Evolutionary conservation across 2,888 invertebrate species (phyloP), one percentile per base, ranked within the genome.

Genomic region (Cerastoderma edule): DNA sequence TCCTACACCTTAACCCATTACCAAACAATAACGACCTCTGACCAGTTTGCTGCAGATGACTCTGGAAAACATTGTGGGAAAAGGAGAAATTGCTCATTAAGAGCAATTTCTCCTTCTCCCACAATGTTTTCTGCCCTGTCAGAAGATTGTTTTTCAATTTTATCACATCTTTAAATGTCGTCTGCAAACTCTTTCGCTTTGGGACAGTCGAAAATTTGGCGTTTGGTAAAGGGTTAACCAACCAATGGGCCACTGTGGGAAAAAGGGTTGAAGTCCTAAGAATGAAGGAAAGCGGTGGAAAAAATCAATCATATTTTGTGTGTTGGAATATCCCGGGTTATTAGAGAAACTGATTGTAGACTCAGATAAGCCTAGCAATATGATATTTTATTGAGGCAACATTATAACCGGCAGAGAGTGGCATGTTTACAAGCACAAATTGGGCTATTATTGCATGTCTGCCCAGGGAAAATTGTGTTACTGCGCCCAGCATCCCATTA

Each of bases 291-390:
- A 10, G 22, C 19, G 28, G n/a, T 3, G 60, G 6, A 6, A 60
- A 60, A 60, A 60, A 60, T 60, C 60, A 60, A 60, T 60, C 33
- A 33, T 22, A 35, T 60, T 16, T 60, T 57, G 33, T 60, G 33
- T 60, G 22, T n/a, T n/a, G 8, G 33, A 33, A 28, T n/a, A 19
- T 22, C 39, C 24, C 39, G 13, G 30, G 60, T 60, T 60, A 60
- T 60, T 60, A 24, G 22, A 35, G 39, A 60, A 39, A 35, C 60
- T 39, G 60, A 60, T 60, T 60, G 60, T 24, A 60, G 56, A 56
- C 30, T 8, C 5, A 30, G 60, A 60, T 60, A 60, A 60, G 39
- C 24, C 39, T 60, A 39, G 33, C 22, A 60, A 60, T 60, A 60
- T 60, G 60, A 60, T 60, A 60, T 60, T 60, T n/a, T 60, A 60